Evolutionary conservation across 2,113 vertebrate genomes (phyloP).

Genomic region (Oreochromis niloticus): DNA sequence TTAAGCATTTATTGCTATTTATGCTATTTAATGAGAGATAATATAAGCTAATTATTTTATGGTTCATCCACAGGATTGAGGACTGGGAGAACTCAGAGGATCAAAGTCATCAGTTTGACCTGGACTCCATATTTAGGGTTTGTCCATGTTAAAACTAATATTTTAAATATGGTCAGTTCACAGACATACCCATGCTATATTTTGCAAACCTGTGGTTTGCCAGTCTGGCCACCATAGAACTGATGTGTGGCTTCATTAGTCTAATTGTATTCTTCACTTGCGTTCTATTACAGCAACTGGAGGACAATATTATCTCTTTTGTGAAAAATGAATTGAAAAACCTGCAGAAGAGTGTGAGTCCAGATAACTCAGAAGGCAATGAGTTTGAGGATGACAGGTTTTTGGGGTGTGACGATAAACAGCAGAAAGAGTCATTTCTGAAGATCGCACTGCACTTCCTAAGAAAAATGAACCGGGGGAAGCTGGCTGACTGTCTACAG

Average conservation of each 20-base stretch:
- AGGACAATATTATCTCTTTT: background rate
- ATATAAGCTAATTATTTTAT: background rate
- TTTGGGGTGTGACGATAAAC: background rate
- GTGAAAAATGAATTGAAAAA: background rate
- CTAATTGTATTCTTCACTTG: background rate
- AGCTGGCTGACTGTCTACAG: background rate
- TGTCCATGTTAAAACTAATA: background rate
- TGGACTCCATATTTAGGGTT: background rate
- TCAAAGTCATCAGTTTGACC: background rate
- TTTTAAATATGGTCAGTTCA: background rate
- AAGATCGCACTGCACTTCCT: background rate
- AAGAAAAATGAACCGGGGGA: background rate
- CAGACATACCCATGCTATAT: background rate
- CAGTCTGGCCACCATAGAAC: background rate
- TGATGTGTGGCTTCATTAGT: background rate
- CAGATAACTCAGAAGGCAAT: background rate
- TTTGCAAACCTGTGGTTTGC: background rate
- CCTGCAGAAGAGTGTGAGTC: background rate
- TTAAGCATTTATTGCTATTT: background rate
- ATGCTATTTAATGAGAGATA: background rate
- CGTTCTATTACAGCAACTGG: background rate
- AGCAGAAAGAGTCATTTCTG: background rate
- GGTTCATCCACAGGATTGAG: background rate
- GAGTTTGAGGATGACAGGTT: background rate
- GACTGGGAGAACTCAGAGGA: background rate